These are phyloP conservation scores for Agrochola lychnidis DNA, from an alignment of 2,888 invertebrate genomes.

Conservation along the genomic window DNA sequence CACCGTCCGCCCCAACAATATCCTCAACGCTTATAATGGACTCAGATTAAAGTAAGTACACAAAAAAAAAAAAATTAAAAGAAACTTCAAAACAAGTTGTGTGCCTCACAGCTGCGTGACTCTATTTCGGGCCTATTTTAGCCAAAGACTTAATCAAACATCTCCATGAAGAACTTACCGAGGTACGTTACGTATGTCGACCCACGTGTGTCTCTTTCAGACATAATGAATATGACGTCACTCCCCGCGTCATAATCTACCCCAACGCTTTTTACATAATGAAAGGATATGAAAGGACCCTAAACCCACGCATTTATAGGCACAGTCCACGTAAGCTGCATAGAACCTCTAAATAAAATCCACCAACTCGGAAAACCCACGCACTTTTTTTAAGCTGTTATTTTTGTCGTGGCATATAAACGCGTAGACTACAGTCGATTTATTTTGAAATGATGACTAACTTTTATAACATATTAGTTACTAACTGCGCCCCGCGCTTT, in stretches of 20 bases:
- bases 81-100: no score
- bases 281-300: background rate
- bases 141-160: background rate
- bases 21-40: no score
- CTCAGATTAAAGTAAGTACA: no score
- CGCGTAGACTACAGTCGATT: background rate
- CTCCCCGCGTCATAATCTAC: background rate
- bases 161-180: background rate
- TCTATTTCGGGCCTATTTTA: background rate
- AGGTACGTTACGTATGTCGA: background rate
- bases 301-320: background rate
- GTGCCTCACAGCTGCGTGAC: background rate
- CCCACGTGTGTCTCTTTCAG: background rate
- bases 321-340: background rate
- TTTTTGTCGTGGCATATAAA: background rate
- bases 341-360: background rate
- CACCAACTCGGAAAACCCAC: background rate
- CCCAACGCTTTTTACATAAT: background rate
- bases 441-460: background rate
- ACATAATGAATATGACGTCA: slow-evolving; percentile 27
- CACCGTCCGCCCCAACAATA: no score
- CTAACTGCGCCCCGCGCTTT: no score
- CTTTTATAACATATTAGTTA: no score
- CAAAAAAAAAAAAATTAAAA: no score
- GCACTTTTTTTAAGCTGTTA: background rate